Percentiles rank a stretch among this genome's conserved stretches.
Evolutionary conservation across 2,888 invertebrate species (phyloP).

Genomic region (Aleiodes testaceus): DNA sequence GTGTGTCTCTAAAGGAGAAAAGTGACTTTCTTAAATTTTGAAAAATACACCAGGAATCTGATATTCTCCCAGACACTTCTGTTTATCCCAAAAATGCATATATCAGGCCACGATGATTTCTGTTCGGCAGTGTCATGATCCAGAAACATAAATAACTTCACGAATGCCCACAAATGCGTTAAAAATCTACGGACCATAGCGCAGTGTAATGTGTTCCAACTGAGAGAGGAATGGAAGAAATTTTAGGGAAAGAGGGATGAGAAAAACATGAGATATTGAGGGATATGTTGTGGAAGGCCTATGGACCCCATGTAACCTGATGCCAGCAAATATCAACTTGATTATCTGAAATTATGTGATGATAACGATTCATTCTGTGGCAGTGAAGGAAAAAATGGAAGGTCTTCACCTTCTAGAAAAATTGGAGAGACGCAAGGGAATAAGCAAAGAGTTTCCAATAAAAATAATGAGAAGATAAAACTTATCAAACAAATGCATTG

Average conservation of each 20-base stretch:
- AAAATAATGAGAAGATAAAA: not conserved
- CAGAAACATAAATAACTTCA: constrained; percentile 65
- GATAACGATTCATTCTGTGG: too few relatives aligned
- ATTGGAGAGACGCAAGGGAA: too few relatives aligned
- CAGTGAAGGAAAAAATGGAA: too few relatives aligned
- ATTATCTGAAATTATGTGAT: too few relatives aligned
- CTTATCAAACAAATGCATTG: not conserved
- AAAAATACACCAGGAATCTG: too few relatives aligned
- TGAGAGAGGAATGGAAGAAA: constrained; percentile 58
- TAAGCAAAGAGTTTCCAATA: not conserved
- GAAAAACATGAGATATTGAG: constrained; percentile 30
- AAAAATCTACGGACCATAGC: constrained; percentile 67
- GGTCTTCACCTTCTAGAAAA: too few relatives aligned
- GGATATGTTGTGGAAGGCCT: constrained; percentile 11
- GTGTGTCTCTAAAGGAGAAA: not conserved
- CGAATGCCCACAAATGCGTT: constrained; percentile 67
- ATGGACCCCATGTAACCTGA: not conserved
- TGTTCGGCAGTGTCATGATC: constrained; percentile 36
- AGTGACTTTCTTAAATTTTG: too few relatives aligned
- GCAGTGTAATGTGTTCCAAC: constrained; percentile 63
- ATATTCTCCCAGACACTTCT: too few relatives aligned
- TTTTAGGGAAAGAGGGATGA: constrained; percentile 51
- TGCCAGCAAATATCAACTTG: too few relatives aligned
- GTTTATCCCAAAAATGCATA: too few relatives aligned
- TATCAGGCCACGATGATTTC: not conserved